Percentiles rank a stretch among this genome's conserved stretches.
These are phyloP conservation scores for Drosophila erecta DNA, from an alignment of 1,140 invertebrate genomes.

Conservation along the genomic window DNA sequence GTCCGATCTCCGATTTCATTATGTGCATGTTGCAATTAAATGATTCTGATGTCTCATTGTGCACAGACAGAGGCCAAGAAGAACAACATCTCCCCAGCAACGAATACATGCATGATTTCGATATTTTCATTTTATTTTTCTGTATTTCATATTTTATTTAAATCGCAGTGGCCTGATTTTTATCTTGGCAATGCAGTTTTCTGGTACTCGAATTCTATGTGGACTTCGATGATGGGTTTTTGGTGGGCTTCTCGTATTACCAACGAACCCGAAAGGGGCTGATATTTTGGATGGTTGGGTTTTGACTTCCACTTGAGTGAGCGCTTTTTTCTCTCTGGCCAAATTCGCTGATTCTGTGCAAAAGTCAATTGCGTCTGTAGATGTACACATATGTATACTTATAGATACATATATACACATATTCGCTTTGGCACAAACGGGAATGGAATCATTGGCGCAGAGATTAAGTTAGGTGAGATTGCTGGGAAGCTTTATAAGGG, in stretches of 20 bases:
- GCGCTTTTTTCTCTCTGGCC: slow-evolving; percentile 35
- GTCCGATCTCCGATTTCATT: slow-evolving; percentile 18
- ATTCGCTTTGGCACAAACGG: too few relatives aligned
- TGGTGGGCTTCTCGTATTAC: slow-evolving; percentile 41
- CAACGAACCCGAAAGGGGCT: slow-evolving; percentile 19
- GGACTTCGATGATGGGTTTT: slow-evolving; percentile 40
- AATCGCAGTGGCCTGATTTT: slow-evolving; percentile 45
- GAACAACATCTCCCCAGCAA: slow-evolving; percentile 2
- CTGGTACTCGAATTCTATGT: slow-evolving; percentile 32
- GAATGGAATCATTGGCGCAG: slow-evolving; percentile 11
- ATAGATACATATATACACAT: not conserved
- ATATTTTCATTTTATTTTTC: slow-evolving; percentile 8
- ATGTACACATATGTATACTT: not conserved
- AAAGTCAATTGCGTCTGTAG: slow-evolving; percentile 17
- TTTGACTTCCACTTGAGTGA: slow-evolving; percentile 36
- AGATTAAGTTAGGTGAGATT: slow-evolving; percentile 2
- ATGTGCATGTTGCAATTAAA: slow-evolving; percentile 17
- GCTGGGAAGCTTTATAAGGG: not conserved
- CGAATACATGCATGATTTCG: slow-evolving; percentile 1
- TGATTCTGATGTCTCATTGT: slow-evolving; percentile 21
- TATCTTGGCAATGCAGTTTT: slow-evolving; percentile 59
- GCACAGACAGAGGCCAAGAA: not conserved
- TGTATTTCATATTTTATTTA: slow-evolving; percentile 9
- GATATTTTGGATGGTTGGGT: slow-evolving; percentile 29
- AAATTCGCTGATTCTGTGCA: slow-evolving; percentile 43